Percentiles rank a stretch among this genome's conserved stretches.
Evolutionary conservation across 2,113 vertebrate genomes (phyloP).

Genomic region (Hydrochoerus hydrochaeris): DNA sequence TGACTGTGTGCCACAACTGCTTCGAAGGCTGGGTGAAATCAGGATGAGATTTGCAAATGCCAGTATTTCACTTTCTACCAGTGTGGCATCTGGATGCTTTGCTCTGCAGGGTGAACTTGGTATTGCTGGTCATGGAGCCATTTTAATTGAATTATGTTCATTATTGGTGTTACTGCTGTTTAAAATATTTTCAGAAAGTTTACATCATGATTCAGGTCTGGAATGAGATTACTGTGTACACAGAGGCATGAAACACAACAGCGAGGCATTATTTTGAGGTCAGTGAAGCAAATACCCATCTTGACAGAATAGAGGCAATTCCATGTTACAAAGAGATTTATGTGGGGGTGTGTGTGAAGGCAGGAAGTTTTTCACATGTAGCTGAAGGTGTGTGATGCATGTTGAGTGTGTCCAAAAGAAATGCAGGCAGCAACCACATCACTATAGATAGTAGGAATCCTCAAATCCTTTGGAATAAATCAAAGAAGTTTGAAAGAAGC

Average conservation of each 20-base stretch:
- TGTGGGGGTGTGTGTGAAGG: no score
- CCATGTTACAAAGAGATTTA: not conserved
- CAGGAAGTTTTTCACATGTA: not conserved
- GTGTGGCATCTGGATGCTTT: not conserved
- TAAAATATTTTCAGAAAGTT: conserved; percentile 16
- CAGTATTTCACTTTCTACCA: not conserved
- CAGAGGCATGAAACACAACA: conserved; percentile 1
- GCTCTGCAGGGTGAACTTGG: not conserved
- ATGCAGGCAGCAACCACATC: not conserved
- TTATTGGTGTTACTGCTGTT: not conserved
- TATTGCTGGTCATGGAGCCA: not conserved
- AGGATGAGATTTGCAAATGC: not conserved
- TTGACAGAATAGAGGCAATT: conserved; percentile 24
- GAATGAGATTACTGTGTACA: not conserved
- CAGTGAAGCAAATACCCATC: not conserved
- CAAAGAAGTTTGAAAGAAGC: not conserved
- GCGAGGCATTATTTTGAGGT: not conserved
- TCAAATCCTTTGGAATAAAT: not conserved
- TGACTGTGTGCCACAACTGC: not conserved
- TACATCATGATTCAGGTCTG: conserved; percentile 32
- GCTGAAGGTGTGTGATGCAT: not conserved
- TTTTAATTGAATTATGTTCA: conserved; percentile 34
- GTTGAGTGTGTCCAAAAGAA: not conserved
- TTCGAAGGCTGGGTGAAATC: not conserved
- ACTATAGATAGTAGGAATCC: not conserved